Evolutionary conservation across 2,113 vertebrate species (phyloP).

Genomic region (Psilopogon haemacephalus): DNA sequence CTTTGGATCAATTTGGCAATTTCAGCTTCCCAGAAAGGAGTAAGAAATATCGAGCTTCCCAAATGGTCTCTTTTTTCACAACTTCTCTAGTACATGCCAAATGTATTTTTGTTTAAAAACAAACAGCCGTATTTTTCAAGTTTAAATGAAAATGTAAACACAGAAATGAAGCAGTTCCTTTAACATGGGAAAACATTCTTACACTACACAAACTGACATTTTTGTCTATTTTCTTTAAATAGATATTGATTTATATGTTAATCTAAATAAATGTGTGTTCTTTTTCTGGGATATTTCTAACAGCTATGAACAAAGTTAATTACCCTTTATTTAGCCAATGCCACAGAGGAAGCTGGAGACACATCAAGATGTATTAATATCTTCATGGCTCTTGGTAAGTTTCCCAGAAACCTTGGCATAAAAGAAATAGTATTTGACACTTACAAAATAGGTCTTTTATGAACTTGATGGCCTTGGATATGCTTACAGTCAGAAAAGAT

Average conservation of each 20-base stretch:
- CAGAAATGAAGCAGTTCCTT: neutral
- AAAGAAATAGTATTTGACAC: neutral
- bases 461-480: neutral
- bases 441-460: neutral
- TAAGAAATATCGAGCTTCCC: neutral
- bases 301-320: neutral
- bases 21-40: neutral
- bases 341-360: neutral
- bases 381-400: neutral
- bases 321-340: neutral
- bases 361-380: neutral
- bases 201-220: neutral
- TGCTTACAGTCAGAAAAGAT: neutral
- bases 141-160: neutral
- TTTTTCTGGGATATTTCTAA: neutral
- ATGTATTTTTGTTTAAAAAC: neutral
- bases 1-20: neutral
- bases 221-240: neutral
- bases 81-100: neutral
- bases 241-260: neutral
- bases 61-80: neutral
- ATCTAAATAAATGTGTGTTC: neutral
- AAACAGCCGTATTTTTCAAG: neutral
- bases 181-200: neutral
- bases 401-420: slow-evolving; percentile 2